Base-by-base conservation (phyloP, 2,113 vertebrate species). In the Sphaerodactylus townsendi region DNA sequence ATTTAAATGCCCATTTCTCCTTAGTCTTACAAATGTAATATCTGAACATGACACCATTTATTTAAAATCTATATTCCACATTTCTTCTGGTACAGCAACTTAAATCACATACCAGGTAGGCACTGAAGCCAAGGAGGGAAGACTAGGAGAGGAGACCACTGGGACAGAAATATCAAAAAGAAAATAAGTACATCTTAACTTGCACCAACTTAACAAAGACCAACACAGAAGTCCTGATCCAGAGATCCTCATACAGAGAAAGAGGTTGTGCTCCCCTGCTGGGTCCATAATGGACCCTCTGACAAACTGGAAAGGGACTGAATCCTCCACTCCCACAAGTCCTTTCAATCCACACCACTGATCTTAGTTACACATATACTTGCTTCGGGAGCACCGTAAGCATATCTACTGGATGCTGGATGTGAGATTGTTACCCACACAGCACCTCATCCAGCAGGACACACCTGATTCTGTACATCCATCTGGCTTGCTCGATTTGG, bases 1-100 rank as follows among this genome's bases (percentile, higher is more conserved):
- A 92, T 89, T 91, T 77, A 69, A 35, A 3, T 2, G 0, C 8
- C 37, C 66, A 46, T 50, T 80, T 64, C 64, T 78, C 2, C 86
- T 35, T 53, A 46, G 44, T 33, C 41, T 23, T 21, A 68, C 64
- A 48, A 13, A 64, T 62, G 59, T 9, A 28, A 3, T 69, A 21
- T 28, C 65, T 37, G 13, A 23, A 69, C 10, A 50, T 50, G 21
- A 35, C 1, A 15, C 17, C n/a, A 44, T 56, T 59, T 44, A 33
- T 48, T 68, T 68, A 23, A 35, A 79, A 79, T 46, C 64, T 11
- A 66, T 66, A 46, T 44, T 30, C 30, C 21, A 46, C 13, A 44
- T 66, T 17, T 23, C 23, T 21, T 48, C 5, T 53, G 5, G 25
- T 62, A 62, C 35, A 64, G 25, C 19, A 50, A 50, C 21, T 66